Evolutionary conservation across 2,888 invertebrate species (phyloP), one percentile per base, ranked within the genome.

Genomic region (Romanomermis culicivorax): DNA sequence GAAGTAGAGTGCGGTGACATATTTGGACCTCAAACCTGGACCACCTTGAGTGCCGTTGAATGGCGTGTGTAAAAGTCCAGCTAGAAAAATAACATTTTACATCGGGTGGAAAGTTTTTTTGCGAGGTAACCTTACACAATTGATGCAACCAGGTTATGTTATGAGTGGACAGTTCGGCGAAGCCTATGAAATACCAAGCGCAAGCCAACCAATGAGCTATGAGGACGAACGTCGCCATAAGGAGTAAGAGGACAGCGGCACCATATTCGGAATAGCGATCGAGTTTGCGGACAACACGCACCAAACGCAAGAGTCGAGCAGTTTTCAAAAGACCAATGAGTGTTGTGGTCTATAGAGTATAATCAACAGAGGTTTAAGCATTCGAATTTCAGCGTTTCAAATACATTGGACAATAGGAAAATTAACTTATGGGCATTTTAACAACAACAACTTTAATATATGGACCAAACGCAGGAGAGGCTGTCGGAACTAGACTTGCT

Each of bases 201-300:
- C 95, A 95, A 56, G 95, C 93, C 71, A 95, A 77, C 95, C 95
- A 95, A 75, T 95, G 95, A 63, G 93, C 95, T 70, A 95, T 89
- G 61, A 95, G 81, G 59, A 89, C 91, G 76, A 95, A 95, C 56
- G 88, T 87, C 61, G 87, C 86, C 88, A 93, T 91, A 62, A 95
- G 79, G 61, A 95, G 79, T 60, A 95, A 78, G 60, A 95, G 79
- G 63, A 95, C 93, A 61, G 93, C 93, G 56, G 93, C 91, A 64
- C 95, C 95, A 76, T 95, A 95, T 75, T 95, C 95, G 55, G 91
- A 91, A 75, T 93, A 91, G 11, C 55, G 30, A 77, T 93, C 91
- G 69, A 93, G 85, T 77, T 93, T 93, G 65, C 91, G 77, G 56
- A 88, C 91, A 59, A 93, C 91, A 65, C 91, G 78, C 65, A 93